Base-by-base conservation (phyloP, 2,113 vertebrate species). In the Aphyosemion australe region DNA sequence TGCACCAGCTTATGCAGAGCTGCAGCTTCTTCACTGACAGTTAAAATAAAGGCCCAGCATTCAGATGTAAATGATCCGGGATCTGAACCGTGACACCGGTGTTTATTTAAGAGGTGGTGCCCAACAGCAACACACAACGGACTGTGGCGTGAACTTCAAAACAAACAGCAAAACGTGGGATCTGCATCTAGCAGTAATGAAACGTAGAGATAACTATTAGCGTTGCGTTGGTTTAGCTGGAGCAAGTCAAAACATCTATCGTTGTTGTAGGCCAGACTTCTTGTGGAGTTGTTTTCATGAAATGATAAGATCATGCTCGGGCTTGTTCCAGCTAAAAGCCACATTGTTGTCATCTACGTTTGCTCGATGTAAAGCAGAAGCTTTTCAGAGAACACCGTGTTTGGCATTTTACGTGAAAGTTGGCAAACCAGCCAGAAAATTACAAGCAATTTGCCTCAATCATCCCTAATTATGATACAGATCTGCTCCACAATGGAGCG, bases 381-480 rank as follows among this genome's bases (percentile, higher is more conserved):
- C 26, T 20, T 18, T n/a, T 19, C 60, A 39, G 57, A 65, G 52
- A 50, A 34, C 64, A 79, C 77, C 72, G 79, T 81, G 79, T 69
- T 59, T 48, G 71, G 56, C 55, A 74, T 87, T 79, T 82, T 43
- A 41, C 82, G 78, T 83, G 66, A 85, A 88, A 86, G 77, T 74
- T 55, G 72, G 26, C 85, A 87, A 62, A 69, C 77, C 77, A 82
- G 74, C 74, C 84, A 83, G 84, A 90, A 87, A 84, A 89, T 87
- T 70, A 85, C 79, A 59, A 76, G 83, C 83, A 84, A 84, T 88
- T 90, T 87, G 75, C 81, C 74, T 67, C 84, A 80, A 85, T 89
- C 83, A 72, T 82, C 69, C 54, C 79, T 82, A 87, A 89, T 89
- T 89, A 88, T 84, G 86, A 89, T 89, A 83, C 72, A 87, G 72